Conservation (phyloP, 2,113 vertebrate genomes). For the Diadophis punctatus region DNA sequence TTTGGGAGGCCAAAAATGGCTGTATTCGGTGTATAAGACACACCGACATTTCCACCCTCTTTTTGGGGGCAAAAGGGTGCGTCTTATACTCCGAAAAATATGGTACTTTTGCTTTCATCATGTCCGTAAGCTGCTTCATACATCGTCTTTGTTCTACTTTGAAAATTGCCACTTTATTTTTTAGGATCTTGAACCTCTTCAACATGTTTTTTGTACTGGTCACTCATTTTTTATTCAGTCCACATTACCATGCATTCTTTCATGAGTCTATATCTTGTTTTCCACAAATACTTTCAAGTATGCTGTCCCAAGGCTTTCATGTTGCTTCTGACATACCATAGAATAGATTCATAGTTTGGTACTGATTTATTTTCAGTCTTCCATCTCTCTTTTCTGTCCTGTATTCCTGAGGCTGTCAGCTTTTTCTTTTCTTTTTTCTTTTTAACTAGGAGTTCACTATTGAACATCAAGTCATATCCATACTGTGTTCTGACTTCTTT, state of each 20-base stretch:
- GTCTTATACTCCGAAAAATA: no score
- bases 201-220: background rate
- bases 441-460: background rate
- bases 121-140: background rate
- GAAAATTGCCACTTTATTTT: background rate
- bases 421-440: background rate
- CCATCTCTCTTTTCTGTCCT: background rate
- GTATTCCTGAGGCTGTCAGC: background rate
- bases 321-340: background rate
- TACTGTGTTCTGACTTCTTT: background rate
- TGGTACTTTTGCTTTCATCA: background rate
- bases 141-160: background rate
- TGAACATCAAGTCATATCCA: background rate
- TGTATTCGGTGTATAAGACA: no score
- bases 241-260: background rate
- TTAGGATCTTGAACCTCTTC: background rate
- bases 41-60: no score
- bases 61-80: no score
- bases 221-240: background rate
- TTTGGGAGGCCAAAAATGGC: no score
- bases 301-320: background rate
- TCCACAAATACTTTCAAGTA: background rate
- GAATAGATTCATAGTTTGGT: background rate
- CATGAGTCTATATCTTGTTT: background rate
- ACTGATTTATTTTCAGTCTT: background rate